phyloP scores from a whole-genome alignment of 1,140 invertebrate species.

The Delia radicum region DNA sequence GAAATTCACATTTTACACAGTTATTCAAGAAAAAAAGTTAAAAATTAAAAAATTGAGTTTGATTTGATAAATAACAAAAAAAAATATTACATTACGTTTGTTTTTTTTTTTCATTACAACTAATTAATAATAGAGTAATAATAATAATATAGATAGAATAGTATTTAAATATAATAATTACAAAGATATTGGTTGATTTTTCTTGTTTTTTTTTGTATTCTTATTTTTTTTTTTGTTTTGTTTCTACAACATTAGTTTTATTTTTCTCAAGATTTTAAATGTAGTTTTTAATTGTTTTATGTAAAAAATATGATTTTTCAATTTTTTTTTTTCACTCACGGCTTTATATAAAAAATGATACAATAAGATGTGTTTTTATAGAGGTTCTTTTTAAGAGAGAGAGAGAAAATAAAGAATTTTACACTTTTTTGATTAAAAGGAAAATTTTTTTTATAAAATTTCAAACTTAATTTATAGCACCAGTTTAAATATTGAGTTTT shows the following conservation, averaged over 20 bases:
- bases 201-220: background rate
- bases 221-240: background rate
- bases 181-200: background rate
- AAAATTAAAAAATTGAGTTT: background rate
- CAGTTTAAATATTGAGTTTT: no score
- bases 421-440: no score
- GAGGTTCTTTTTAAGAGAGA: no score
- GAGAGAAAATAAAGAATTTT: no score
- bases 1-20: background rate
- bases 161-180: slow-evolving; percentile 5
- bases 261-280: background rate
- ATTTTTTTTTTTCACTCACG: background rate
- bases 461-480: no score
- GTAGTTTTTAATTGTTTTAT: background rate
- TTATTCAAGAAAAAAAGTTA: background rate
- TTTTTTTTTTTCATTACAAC: background rate
- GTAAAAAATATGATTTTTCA: background rate
- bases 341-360: no score
- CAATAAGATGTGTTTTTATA: no score
- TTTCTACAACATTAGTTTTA: background rate
- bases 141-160: background rate
- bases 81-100: background rate
- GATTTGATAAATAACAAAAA: background rate
- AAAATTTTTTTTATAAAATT: no score
- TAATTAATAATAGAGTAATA: background rate